Conservation (phyloP, 1,140 invertebrate genomes). For the Lethrus apterus region DNA sequence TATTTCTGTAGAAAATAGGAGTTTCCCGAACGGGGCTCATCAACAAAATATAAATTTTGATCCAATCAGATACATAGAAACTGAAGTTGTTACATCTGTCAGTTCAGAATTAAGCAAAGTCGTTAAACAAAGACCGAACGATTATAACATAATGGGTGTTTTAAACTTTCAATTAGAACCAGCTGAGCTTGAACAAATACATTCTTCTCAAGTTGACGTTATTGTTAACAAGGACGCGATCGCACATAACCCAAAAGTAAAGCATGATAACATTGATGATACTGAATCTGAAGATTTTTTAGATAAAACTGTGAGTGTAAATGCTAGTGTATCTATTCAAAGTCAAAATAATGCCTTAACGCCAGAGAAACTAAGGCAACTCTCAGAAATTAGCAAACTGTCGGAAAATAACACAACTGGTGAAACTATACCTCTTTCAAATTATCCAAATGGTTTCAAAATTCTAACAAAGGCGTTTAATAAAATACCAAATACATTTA, state of each 20-base stretch:
- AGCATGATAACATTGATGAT: neutral
- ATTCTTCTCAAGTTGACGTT: too few species aligned
- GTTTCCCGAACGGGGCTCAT: constrained; percentile 39
- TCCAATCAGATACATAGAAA: constrained; percentile 26
- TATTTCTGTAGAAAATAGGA: constrained; percentile 30
- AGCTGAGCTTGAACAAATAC: neutral
- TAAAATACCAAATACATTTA: constrained; percentile 43
- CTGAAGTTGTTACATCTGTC: constrained; percentile 29
- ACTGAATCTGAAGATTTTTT: constrained; percentile 4
- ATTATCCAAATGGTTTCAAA: constrained; percentile 57
- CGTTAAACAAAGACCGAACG: constrained; percentile 21
- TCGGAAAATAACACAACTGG: constrained; percentile 44
- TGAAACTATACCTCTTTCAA: constrained; percentile 41
- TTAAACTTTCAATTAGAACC: constrained; percentile 28
- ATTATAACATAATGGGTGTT: constrained; percentile 33
- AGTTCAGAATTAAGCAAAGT: constrained; percentile 23
- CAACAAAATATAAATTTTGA: constrained; percentile 37
- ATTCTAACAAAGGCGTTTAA: constrained; percentile 59
- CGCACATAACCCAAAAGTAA: neutral
- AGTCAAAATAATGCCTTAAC: constrained; percentile 23
- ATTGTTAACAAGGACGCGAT: neutral
- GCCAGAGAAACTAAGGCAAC: constrained; percentile 30
- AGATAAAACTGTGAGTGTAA: too few species aligned
- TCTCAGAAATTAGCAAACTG: constrained; percentile 45
- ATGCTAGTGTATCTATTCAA: neutral